phyloP scores from a whole-genome alignment of 1,140 invertebrate genomes.

The Ericerus pela region DNA sequence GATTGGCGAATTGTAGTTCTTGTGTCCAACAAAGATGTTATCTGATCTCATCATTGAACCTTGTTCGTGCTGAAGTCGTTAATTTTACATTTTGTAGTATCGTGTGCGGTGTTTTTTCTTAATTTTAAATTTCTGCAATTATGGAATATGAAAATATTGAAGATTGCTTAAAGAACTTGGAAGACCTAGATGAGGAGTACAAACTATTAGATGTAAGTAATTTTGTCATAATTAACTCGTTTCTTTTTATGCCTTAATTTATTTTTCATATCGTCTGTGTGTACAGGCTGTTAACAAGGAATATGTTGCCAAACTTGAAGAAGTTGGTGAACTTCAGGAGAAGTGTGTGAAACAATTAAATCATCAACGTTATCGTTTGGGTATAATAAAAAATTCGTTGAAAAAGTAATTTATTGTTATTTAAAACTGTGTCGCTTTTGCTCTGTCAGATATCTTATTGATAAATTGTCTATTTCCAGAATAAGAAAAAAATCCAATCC shows the following conservation, averaged over 20 bases:
- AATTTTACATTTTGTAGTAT: too few relatives aligned
- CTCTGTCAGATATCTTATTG: neutral
- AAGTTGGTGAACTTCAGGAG: conserved; percentile 64
- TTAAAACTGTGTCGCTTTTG: neutral
- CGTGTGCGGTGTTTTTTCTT: neutral
- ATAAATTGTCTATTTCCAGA: conserved; percentile 1
- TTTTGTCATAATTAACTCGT: neutral
- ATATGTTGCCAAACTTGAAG: conserved; percentile 68
- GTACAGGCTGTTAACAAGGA: conserved; percentile 60
- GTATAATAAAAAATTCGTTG: conserved; percentile 57
- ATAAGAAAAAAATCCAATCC: conserved; percentile 17
- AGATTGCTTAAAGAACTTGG: neutral
- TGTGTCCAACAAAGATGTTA: too few relatives aligned
- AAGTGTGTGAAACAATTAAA: conserved; percentile 75
- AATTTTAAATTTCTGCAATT: neutral
- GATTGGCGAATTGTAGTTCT: too few relatives aligned
- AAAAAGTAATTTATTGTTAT: conserved; percentile 47
- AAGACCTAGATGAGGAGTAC: neutral
- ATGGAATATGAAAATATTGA: neutral
- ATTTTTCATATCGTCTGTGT: conserved; percentile 22
- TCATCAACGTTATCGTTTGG: conserved; percentile 79
- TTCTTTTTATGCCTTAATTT: neutral
- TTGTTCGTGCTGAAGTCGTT: too few relatives aligned
- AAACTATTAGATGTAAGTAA: neutral
- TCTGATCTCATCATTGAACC: too few relatives aligned